Evolutionary conservation across 2,888 invertebrate genomes (phyloP).

Genomic region (Oscheius onirici): DNA sequence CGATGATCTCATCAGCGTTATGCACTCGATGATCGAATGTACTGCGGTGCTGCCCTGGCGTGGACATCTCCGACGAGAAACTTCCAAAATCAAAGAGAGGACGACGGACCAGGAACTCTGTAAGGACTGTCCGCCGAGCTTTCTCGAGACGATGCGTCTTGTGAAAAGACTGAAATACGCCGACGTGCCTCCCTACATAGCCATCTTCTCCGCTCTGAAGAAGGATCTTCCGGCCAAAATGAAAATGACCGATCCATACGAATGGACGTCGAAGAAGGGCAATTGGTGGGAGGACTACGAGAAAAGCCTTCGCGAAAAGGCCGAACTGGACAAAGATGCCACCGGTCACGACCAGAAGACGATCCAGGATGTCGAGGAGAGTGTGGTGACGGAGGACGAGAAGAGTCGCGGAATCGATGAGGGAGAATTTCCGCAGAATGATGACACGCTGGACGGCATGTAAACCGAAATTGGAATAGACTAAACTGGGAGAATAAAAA

Average conservation of each 20-base stretch:
- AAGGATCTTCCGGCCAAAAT: slow-evolving; percentile 43
- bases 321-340: slow-evolving; percentile 54
- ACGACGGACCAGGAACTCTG: slow-evolving; percentile 49
- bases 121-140: slow-evolving; percentile 35
- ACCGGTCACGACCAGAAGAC: slow-evolving; percentile 39
- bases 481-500: neutral
- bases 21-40: slow-evolving; percentile 61
- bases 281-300: neutral
- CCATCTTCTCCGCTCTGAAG: slow-evolving; percentile 49
- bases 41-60: slow-evolving; percentile 65
- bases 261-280: slow-evolving; percentile 54
- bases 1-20: slow-evolving; percentile 53
- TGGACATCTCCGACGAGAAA: slow-evolving; percentile 57
- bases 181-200: slow-evolving; percentile 54
- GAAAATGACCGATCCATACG: slow-evolving; percentile 61
- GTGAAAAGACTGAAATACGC: slow-evolving; percentile 51
- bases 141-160: neutral
- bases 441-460: slow-evolving; percentile 59
- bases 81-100: slow-evolving; percentile 52
- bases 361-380: slow-evolving; percentile 53
- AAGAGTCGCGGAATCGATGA: slow-evolving; percentile 37
- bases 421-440: slow-evolving; percentile 53
- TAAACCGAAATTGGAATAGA: neutral
- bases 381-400: slow-evolving; percentile 49
- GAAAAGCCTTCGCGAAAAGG: slow-evolving; percentile 36